Percentiles rank a stretch among this genome's conserved stretches.
Conservation (phyloP, 2,888 invertebrate genomes). For the Ennomos fuscantarius region DNA sequence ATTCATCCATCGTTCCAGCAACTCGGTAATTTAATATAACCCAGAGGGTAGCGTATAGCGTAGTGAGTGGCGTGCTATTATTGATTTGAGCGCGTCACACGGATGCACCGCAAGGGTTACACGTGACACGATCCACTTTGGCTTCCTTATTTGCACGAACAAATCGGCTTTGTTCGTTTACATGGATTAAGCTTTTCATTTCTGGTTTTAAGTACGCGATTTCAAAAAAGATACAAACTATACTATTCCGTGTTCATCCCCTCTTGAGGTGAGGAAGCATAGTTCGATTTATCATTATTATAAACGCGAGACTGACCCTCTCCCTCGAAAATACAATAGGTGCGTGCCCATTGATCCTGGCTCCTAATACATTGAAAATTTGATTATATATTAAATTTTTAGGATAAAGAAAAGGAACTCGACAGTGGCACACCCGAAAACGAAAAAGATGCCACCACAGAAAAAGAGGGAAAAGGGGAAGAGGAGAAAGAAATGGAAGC, state of each 20-base stretch:
- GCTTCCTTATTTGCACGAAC: slow-evolving; percentile 36
- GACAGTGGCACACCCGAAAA: slow-evolving; percentile 86
- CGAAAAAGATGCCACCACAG: slow-evolving; percentile 88
- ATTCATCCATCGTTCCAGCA: slow-evolving; percentile 28
- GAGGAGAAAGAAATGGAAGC: slow-evolving; percentile 62
- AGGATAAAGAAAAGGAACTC: slow-evolving; percentile 86
- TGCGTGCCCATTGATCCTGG: no score
- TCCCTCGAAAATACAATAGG: neutral
- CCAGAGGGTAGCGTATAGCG: slow-evolving; percentile 11
- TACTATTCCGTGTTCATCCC: neutral
- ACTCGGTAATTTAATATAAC: slow-evolving; percentile 41
- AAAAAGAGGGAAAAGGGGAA: slow-evolving; percentile 83
- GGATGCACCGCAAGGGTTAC: slow-evolving; percentile 40
- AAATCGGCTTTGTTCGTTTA: slow-evolving; percentile 31
- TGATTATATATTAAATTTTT: slow-evolving; percentile 42
- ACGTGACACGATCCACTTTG: slow-evolving; percentile 31
- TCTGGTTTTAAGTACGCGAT: neutral
- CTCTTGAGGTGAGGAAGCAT: neutral
- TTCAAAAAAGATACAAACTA: neutral
- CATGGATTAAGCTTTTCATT: slow-evolving; percentile 3
- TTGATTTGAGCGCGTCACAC: slow-evolving; percentile 44
- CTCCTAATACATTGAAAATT: neutral
- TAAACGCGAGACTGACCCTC: slow-evolving; percentile 17
- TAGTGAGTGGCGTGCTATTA: slow-evolving; percentile 36
- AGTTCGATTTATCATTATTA: slow-evolving; percentile 18